Percentiles rank a stretch among this genome's conserved stretches.
phyloP scores from a whole-genome alignment of 1,140 invertebrate species.

The Drosophila suzukii region DNA sequence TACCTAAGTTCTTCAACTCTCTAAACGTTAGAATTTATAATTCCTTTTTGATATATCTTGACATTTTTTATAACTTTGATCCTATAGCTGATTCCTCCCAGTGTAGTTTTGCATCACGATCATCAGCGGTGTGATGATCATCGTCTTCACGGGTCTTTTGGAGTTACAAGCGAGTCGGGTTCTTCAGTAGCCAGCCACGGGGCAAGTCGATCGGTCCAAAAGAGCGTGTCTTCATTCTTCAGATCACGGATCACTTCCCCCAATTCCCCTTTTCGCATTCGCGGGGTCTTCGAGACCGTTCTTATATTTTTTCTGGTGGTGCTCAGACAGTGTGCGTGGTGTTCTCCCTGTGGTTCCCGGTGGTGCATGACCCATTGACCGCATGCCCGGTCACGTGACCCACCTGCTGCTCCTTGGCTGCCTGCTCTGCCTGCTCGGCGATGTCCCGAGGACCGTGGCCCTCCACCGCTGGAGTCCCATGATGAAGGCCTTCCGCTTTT shows the following conservation, averaged over 20 bases:
- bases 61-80: too few species aligned
- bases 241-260: conserved; percentile 3
- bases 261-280: neutral
- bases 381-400: conserved; percentile 33
- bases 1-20: too few species aligned
- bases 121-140: conserved; percentile 5
- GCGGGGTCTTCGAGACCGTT: conserved; percentile 1
- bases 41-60: too few species aligned
- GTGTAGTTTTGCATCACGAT: conserved; percentile 21
- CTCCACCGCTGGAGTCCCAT: conserved; percentile 65
- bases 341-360: conserved; percentile 2
- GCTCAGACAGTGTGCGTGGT: neutral
- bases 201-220: conserved; percentile 70
- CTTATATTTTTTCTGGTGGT: neutral
- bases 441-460: conserved; percentile 13
- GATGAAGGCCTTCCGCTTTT: conserved; percentile 62
- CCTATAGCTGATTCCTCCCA: neutral
- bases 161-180: conserved; percentile 47
- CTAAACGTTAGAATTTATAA: too few species aligned
- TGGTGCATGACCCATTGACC: neutral
- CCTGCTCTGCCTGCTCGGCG: conserved; percentile 34
- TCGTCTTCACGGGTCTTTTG: conserved; percentile 27
- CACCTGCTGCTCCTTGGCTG: conserved; percentile 27
- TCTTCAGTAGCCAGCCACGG: conserved; percentile 79
- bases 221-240: conserved; percentile 21